These are phyloP conservation scores for Ia io DNA, from an alignment of 2,113 vertebrate species.

Conservation along the genomic window DNA sequence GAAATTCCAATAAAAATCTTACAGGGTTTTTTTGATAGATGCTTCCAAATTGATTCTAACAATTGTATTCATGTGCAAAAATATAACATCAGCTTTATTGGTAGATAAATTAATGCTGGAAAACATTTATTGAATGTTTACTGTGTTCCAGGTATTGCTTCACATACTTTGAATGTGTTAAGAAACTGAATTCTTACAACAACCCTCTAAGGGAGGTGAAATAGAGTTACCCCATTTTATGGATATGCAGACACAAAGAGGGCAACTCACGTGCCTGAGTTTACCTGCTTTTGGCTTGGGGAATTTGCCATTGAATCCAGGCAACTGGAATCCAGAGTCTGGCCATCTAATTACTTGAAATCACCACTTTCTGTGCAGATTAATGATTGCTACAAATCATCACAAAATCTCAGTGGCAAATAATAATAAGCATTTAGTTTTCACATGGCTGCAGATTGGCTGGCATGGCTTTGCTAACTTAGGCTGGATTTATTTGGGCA, in stretches of 20 bases:
- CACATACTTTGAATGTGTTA: constrained; percentile 21
- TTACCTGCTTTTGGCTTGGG: constrained; percentile 20
- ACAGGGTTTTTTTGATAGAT: constrained; percentile 36
- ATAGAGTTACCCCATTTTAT: neutral
- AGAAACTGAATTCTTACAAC: constrained; percentile 33
- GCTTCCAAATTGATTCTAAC: constrained; percentile 39
- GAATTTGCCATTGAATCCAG: constrained; percentile 8
- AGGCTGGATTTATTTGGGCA: neutral
- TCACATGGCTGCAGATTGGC: neutral
- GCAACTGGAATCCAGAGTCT: neutral
- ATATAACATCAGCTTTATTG: constrained; percentile 3
- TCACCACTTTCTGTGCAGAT: neutral
- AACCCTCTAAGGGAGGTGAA: neutral
- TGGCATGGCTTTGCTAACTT: neutral
- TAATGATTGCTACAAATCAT: neutral
- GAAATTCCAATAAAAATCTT: neutral
- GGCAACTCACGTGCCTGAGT: neutral
- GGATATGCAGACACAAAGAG: constrained; percentile 2
- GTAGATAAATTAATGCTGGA: constrained; percentile 19
- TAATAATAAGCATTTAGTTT: constrained; percentile 26
- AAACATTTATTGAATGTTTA: constrained; percentile 49
- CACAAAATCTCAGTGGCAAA: constrained; percentile 2
- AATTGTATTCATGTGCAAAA: constrained; percentile 26
- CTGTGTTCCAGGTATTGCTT: constrained; percentile 22
- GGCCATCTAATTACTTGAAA: neutral